Conservation (phyloP, 37 sponge, comb jelly and placozoan genomes). For the Mnemiopsis leidyi region DNA sequence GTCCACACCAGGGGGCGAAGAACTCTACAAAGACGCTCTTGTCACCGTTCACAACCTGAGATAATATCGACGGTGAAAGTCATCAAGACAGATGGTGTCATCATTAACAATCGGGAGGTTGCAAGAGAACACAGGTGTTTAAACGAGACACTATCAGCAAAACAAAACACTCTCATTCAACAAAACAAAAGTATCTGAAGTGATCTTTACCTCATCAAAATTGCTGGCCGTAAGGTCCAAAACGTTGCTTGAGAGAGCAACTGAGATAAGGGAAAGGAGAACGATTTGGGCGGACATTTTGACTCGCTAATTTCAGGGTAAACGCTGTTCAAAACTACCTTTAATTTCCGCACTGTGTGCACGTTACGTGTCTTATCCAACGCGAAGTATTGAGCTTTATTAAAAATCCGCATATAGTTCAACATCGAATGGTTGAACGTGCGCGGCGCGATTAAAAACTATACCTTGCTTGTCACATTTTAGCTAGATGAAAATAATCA, state of each 20-base stretch:
- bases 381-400: not conserved
- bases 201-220: conserved; percentile 88
- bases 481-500: too few relatives aligned
- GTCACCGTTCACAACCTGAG: conserved; percentile 86
- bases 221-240: conserved; percentile 75
- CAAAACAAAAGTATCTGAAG: too few relatives aligned
- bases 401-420: too few relatives aligned
- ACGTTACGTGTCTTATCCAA: not conserved
- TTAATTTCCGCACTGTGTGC: not conserved
- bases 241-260: conserved; percentile 70
- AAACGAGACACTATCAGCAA: too few relatives aligned
- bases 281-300: conserved; percentile 14
- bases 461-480: too few relatives aligned
- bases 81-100: too few relatives aligned
- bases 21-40: conserved; percentile 90
- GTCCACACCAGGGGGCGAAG: conserved; percentile 99
- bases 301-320: not conserved
- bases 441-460: not conserved
- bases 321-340: not conserved
- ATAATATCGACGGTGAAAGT: too few relatives aligned
- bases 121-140: too few relatives aligned
- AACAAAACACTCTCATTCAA: too few relatives aligned
- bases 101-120: too few relatives aligned
- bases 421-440: not conserved
- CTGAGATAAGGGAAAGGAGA: conserved; percentile 1